A percentile compares a stretch with the other conserved stretches of the same genome.
Conservation (phyloP, 2,113 vertebrate species). For the Mesoclemmys tuberculata region DNA sequence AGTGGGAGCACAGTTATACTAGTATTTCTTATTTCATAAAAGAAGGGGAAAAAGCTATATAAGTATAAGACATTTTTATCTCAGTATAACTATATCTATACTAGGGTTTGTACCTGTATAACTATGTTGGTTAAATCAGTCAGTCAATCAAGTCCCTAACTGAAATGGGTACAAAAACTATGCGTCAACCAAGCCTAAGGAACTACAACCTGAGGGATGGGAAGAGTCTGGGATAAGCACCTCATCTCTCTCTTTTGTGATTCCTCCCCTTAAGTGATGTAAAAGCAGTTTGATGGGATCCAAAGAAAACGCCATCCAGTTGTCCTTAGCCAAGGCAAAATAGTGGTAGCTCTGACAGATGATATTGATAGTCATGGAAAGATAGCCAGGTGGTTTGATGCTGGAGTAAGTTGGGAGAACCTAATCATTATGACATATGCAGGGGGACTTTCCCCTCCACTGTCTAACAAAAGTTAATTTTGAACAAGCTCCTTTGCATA, state of each 20-base stretch:
- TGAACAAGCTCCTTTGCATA: accelerated
- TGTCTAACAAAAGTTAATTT: not conserved
- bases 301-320: not conserved
- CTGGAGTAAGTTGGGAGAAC: not conserved
- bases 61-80: not conserved
- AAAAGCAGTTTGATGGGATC: not conserved
- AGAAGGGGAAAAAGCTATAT: not conserved
- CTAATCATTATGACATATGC: accelerated
- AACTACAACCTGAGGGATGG: not conserved
- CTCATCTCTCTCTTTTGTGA: not conserved
- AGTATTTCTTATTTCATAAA: not conserved
- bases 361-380: not conserved
- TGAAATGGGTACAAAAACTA: not conserved
- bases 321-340: not conserved
- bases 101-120: not conserved
- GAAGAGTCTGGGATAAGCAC: not conserved
- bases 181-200: not conserved
- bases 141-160: not conserved
- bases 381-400: not conserved
- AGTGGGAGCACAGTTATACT: not conserved
- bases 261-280: not conserved
- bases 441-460: not conserved
- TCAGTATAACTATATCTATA: not conserved
- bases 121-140: not conserved
- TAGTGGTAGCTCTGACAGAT: not conserved